A percentile compares a stretch with the other conserved stretches of the same genome.
These are phyloP conservation scores for Telmatochromis sp. DNA, from an alignment of 2,113 vertebrate genomes.

Conservation along the genomic window DNA sequence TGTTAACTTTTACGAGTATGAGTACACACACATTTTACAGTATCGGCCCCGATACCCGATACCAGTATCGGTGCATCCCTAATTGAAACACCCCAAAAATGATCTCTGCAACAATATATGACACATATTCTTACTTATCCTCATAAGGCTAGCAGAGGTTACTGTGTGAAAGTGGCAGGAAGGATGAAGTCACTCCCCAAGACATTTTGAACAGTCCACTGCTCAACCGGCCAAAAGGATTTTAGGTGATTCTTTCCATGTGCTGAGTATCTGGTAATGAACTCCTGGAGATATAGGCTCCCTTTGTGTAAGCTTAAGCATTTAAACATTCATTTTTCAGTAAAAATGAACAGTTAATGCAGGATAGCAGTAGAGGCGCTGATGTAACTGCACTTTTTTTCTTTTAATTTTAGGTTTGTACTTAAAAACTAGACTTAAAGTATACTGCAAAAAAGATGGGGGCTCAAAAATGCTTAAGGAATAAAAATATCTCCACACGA, in stretches of 20 bases:
- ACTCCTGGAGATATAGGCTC: background rate
- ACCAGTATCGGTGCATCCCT: too few species aligned
- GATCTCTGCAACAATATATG: background rate
- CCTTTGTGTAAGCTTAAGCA: background rate
- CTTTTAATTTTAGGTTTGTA: background rate
- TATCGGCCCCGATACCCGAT: too few species aligned
- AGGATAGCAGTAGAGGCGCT: background rate
- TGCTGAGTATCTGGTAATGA: background rate
- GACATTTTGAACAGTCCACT: background rate
- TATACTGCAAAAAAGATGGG: background rate
- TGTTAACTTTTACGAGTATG: too few species aligned
- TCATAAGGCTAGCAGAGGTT: background rate
- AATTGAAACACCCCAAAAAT: background rate
- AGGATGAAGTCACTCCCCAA: background rate
- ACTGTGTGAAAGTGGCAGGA: background rate
- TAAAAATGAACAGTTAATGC: background rate
- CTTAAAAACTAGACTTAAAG: background rate
- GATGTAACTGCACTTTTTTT: background rate
- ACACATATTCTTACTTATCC: background rate
- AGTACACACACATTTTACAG: too few species aligned
- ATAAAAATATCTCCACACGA: background rate
- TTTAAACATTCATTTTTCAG: background rate
- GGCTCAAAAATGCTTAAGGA: background rate
- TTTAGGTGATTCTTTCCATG: background rate
- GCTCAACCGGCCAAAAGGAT: background rate